Evolutionary conservation across 2,113 vertebrate genomes (phyloP).

Genomic region (Mobula birostris): DNA sequence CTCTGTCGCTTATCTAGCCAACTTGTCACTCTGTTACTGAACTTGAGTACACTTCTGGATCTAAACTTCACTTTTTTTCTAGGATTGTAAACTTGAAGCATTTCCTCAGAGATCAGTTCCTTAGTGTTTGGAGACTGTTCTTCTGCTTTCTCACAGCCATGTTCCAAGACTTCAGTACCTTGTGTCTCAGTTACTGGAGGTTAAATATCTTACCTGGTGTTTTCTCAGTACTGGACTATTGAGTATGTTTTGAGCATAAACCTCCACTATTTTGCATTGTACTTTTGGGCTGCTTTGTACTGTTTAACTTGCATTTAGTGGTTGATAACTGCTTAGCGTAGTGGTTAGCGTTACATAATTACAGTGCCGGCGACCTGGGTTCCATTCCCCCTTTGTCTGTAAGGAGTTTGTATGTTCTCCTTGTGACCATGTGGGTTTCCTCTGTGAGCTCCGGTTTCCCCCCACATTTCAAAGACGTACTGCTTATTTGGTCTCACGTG

Average conservation of each 20-base stretch:
- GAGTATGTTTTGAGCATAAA: background rate
- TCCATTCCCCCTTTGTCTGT: too few relatives aligned
- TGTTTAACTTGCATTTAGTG: background rate
- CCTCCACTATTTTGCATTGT: background rate
- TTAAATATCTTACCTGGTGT: background rate
- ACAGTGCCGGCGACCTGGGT: too few relatives aligned
- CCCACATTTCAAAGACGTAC: too few relatives aligned
- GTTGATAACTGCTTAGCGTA: background rate
- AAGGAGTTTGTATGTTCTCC: too few relatives aligned
- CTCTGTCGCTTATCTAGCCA: background rate
- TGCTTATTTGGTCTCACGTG: too few relatives aligned
- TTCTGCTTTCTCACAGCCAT: background rate
- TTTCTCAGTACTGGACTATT: background rate
- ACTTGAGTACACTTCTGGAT: background rate
- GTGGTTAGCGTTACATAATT: too few relatives aligned
- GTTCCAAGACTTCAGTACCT: background rate
- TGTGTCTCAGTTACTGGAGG: background rate
- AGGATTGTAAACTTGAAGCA: background rate
- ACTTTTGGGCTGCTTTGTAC: background rate
- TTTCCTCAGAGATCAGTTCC: background rate
- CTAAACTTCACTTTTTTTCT: background rate
- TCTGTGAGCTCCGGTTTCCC: too few relatives aligned
- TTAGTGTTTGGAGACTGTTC: background rate
- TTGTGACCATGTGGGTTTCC: too few relatives aligned
- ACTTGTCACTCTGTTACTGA: background rate